A percentile compares a stretch with the other conserved stretches of the same genome.
Evolutionary conservation across 2,888 invertebrate species (phyloP).

Genomic region (Acanthopleura granulata): DNA sequence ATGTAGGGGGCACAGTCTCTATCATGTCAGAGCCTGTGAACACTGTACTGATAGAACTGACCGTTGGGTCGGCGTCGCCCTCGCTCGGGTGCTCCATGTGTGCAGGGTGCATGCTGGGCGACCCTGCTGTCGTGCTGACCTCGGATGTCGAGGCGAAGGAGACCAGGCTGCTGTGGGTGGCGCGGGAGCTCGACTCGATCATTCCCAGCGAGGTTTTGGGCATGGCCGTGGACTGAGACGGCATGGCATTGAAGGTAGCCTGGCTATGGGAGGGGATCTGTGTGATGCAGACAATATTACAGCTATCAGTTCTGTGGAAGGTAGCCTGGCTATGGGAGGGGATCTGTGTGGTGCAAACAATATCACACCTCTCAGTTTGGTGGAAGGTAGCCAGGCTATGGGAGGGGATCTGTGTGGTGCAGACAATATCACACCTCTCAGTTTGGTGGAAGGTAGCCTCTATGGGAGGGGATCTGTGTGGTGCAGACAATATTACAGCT

Average conservation of each 20-base stretch:
- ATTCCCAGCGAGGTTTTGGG: neutral
- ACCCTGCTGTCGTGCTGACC: conserved; percentile 12
- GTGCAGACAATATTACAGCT: too few relatives aligned
- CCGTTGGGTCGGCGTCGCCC: neutral
- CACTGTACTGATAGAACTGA: conserved; percentile 11
- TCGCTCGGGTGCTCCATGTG: neutral
- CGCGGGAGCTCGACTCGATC: neutral
- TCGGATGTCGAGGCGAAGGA: neutral
- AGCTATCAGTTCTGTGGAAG: too few relatives aligned
- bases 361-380: too few relatives aligned
- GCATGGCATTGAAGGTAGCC: neutral
- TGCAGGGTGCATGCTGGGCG: neutral
- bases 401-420: too few relatives aligned
- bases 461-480: too few relatives aligned
- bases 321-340: too few relatives aligned
- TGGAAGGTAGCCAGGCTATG: too few relatives aligned
- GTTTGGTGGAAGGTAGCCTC: too few relatives aligned
- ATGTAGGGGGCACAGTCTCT: neutral
- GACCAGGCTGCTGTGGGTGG: neutral
- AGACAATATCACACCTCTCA: too few relatives aligned
- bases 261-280: conserved; percentile 15
- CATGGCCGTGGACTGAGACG: neutral
- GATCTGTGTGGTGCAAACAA: too few relatives aligned
- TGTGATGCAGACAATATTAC: neutral
- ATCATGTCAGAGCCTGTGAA: neutral